These are phyloP conservation scores for Ciconia stormi DNA, from an alignment of 2,113 vertebrate species.

Conservation along the genomic window DNA sequence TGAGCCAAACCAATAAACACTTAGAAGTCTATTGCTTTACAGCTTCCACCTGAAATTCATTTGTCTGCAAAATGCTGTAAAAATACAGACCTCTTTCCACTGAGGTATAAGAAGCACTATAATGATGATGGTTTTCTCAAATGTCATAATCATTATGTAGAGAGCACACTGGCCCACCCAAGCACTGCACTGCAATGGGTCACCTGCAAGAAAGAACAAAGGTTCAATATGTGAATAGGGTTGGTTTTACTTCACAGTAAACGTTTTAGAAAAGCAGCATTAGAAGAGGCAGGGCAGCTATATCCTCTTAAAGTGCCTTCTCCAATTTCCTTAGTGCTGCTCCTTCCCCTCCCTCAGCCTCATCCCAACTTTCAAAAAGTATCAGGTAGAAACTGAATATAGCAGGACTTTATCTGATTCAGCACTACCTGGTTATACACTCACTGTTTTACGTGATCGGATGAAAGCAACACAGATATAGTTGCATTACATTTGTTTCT, in stretches of 20 bases:
- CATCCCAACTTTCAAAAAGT: background rate
- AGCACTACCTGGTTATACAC: background rate
- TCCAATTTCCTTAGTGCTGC: background rate
- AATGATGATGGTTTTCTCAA: slow-evolving; percentile 96
- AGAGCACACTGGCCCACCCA: slow-evolving; percentile 95
- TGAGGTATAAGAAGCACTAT: slow-evolving; percentile 94
- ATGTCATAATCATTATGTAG: slow-evolving; percentile 97
- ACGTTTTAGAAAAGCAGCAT: background rate
- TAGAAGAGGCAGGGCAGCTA: background rate
- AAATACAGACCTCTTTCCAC: slow-evolving; percentile 91
- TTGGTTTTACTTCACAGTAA: background rate
- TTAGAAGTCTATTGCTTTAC: background rate
- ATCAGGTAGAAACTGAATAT: background rate
- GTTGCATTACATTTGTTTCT: background rate
- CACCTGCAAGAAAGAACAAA: slow-evolving; percentile 76
- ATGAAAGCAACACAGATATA: background rate
- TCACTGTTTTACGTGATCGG: background rate
- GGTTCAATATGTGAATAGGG: background rate
- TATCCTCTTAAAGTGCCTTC: background rate
- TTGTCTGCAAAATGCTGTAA: background rate
- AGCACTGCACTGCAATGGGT: slow-evolving; percentile 91
- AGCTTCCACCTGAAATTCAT: background rate
- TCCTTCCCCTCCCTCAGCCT: background rate
- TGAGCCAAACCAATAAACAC: background rate
- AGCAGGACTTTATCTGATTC: background rate